These are phyloP conservation scores for Porphyrio hochstetteri DNA, from an alignment of 2,113 vertebrate genomes.

Conservation along the genomic window DNA sequence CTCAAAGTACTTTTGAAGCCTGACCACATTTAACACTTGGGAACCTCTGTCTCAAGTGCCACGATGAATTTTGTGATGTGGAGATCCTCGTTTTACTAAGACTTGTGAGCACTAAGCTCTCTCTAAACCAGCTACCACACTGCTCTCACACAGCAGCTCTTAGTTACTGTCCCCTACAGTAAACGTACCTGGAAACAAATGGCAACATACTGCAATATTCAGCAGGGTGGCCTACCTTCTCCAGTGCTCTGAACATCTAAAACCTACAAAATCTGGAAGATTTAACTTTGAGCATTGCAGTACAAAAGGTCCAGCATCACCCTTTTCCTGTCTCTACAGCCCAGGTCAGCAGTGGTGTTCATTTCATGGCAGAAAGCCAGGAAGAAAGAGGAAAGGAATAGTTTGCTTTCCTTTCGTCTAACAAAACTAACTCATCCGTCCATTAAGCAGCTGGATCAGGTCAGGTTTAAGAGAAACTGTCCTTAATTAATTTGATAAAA, in stretches of 20 bases:
- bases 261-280: neutral
- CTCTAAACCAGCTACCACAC: neutral
- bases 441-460: constrained; percentile 33
- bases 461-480: constrained; percentile 44
- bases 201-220: neutral
- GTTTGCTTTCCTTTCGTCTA: neutral
- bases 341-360: neutral
- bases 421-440: constrained; percentile 6
- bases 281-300: neutral
- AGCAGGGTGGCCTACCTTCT: neutral
- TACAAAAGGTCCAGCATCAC: neutral
- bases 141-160: neutral
- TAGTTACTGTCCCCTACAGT: neutral
- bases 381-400: neutral
- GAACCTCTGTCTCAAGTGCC: neutral
- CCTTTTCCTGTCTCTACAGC: neutral
- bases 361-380: neutral
- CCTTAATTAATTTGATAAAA: constrained; percentile 55
- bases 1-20: neutral
- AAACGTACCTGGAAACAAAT: neutral
- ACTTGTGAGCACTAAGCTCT: neutral
- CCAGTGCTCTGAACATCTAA: neutral
- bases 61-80: neutral
- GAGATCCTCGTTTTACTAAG: neutral
- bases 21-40: neutral